These are phyloP conservation scores for Elmis aenea DNA, from an alignment of 2,888 invertebrate species.

Conservation along the genomic window DNA sequence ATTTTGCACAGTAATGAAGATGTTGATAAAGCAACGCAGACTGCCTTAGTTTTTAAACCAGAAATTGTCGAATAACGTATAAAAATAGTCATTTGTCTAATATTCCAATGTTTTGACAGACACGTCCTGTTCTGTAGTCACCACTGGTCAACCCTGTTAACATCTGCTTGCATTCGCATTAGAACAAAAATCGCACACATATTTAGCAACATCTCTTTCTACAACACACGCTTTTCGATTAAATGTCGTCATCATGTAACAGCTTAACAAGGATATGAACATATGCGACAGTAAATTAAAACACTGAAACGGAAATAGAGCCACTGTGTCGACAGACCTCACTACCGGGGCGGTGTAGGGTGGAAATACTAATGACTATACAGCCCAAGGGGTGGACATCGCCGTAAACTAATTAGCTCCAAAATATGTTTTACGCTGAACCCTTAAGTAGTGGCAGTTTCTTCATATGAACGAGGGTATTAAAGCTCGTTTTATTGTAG, in stretches of 20 bases:
- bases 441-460: too few relatives aligned
- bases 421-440: constrained; percentile 3
- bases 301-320: constrained; percentile 22
- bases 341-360: constrained; percentile 22
- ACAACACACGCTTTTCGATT: background rate
- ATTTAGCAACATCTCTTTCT: background rate
- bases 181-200: constrained; percentile 1
- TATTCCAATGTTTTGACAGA: constrained; percentile 19
- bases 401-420: constrained; percentile 25
- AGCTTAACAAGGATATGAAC: constrained; percentile 6
- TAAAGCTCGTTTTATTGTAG: too few relatives aligned
- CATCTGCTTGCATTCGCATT: constrained; percentile 15
- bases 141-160: constrained; percentile 18
- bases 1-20: too few relatives aligned
- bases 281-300: constrained; percentile 16
- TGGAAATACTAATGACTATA: constrained; percentile 25
- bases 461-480: too few relatives aligned
- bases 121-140: constrained; percentile 16
- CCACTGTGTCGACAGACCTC: constrained; percentile 24
- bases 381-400: constrained; percentile 25
- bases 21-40: too few relatives aligned
- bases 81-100: too few relatives aligned
- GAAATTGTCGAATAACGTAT: too few relatives aligned
- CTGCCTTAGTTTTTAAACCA: too few relatives aligned
- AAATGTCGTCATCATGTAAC: constrained; percentile 4